Percentiles rank a stretch among this genome's conserved stretches.
phyloP scores from a whole-genome alignment of 2,113 vertebrate species.

The Microcebus ravelobensis region DNA sequence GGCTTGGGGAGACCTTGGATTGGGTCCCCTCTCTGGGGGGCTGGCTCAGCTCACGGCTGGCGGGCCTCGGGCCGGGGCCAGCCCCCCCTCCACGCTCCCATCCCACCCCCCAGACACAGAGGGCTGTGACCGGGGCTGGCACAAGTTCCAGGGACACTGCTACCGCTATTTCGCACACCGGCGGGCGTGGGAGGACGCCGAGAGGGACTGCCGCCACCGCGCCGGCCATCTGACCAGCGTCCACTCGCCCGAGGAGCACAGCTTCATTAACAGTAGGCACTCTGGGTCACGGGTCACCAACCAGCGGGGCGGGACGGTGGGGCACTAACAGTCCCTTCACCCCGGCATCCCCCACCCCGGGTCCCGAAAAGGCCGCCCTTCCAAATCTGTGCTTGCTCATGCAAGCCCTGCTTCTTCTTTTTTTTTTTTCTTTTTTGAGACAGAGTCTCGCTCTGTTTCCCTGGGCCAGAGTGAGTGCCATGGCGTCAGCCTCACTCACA shows the following conservation, averaged over 20 bases:
- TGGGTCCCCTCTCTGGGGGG: background rate
- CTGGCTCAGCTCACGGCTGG: background rate
- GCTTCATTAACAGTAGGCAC: constrained; percentile 91
- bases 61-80: background rate
- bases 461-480: too few relatives aligned
- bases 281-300: accelerated
- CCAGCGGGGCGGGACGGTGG: background rate
- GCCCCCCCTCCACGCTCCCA: background rate
- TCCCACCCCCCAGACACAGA: constrained; percentile 89
- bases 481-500: too few relatives aligned
- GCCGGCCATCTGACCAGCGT: constrained; percentile 93
- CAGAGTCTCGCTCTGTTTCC: too few relatives aligned
- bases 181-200: constrained; percentile 96
- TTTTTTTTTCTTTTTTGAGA: too few relatives aligned
- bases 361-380: background rate
- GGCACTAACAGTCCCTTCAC: background rate
- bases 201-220: constrained; percentile 93
- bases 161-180: constrained; percentile 93
- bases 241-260: constrained; percentile 91
- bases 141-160: constrained; percentile 96
- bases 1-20: background rate
- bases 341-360: background rate
- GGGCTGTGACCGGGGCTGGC: constrained; percentile 95
- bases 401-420: background rate
- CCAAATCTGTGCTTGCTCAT: background rate